These are phyloP conservation scores for Gnathonemus echidnorhynchus DNA, from an alignment of 2,113 vertebrate species.

Conservation along the genomic window DNA sequence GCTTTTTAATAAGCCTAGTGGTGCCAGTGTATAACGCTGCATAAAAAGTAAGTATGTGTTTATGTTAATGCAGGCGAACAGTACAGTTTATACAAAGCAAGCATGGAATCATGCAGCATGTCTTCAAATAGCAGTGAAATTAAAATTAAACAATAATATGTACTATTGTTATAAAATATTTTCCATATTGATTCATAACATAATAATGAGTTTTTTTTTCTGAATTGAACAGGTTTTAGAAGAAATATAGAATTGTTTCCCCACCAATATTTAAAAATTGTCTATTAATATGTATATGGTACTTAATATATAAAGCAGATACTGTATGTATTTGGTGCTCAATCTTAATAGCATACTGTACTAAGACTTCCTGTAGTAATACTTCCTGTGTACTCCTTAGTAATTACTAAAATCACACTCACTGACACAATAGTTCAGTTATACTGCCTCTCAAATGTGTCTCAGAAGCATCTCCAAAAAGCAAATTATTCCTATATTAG, in stretches of 20 bases:
- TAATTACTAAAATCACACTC: background rate
- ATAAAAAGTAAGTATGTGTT: constrained; percentile 19
- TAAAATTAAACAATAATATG: background rate
- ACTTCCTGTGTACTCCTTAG: background rate
- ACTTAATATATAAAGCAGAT: constrained; percentile 16
- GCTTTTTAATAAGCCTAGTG: constrained; percentile 30
- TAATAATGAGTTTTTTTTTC: background rate
- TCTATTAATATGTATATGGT: constrained; percentile 5
- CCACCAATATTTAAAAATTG: background rate
- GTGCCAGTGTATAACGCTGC: constrained; percentile 29
- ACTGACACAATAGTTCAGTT: background rate
- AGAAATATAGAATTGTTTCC: constrained; percentile 5
- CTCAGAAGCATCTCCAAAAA: background rate
- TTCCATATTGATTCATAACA: background rate
- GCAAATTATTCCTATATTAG: background rate
- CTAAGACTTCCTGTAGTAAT: background rate
- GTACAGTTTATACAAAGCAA: constrained; percentile 11
- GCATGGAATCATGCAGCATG: constrained; percentile 1
- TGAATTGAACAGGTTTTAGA: background rate
- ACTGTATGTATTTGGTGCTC: background rate
- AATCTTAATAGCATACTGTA: background rate
- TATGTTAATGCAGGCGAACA: constrained; percentile 14
- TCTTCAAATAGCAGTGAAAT: background rate
- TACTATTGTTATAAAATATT: constrained; percentile 4
- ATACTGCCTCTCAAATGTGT: background rate